These are phyloP conservation scores for Biston stratarius DNA, from an alignment of 2,888 invertebrate genomes.

Conservation along the genomic window DNA sequence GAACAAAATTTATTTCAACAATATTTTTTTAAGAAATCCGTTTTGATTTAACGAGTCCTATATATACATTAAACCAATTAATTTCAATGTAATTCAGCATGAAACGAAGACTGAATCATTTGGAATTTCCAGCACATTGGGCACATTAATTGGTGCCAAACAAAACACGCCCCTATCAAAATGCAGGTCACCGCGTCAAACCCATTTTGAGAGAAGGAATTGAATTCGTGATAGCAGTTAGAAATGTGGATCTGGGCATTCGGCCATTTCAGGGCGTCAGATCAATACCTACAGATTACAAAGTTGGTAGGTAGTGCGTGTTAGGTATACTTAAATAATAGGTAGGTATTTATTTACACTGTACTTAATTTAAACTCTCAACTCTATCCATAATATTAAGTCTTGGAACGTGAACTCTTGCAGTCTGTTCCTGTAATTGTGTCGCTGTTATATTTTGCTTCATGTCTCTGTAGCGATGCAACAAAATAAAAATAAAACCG, in stretches of 20 bases:
- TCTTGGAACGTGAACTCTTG: too few relatives aligned
- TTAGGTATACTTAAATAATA: background rate
- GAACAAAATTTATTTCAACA: too few relatives aligned
- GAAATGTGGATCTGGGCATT: conserved; percentile 15
- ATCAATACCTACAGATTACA: background rate
- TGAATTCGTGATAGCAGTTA: conserved; percentile 60
- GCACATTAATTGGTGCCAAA: conserved; percentile 44
- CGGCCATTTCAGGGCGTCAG: background rate
- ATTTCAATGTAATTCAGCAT: background rate
- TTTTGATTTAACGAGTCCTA: background rate
- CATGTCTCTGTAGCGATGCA: too few relatives aligned
- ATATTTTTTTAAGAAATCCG: too few relatives aligned
- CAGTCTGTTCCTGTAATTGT: too few relatives aligned
- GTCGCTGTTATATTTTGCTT: too few relatives aligned
- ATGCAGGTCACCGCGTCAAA: conserved; percentile 54
- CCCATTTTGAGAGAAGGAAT: conserved; percentile 54
- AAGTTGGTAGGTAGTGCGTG: too few relatives aligned
- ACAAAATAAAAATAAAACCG: too few relatives aligned
- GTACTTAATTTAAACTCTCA: too few relatives aligned
- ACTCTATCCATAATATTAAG: too few relatives aligned
- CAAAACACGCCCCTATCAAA: conserved; percentile 48
- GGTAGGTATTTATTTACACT: too few relatives aligned
- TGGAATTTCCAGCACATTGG: conserved; percentile 32
- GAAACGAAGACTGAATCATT: conserved; percentile 18
- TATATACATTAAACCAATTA: background rate